Percentiles rank a stretch among this genome's conserved stretches.
phyloP scores from a whole-genome alignment of 2,113 vertebrate species.

The Gambusia affinis region DNA sequence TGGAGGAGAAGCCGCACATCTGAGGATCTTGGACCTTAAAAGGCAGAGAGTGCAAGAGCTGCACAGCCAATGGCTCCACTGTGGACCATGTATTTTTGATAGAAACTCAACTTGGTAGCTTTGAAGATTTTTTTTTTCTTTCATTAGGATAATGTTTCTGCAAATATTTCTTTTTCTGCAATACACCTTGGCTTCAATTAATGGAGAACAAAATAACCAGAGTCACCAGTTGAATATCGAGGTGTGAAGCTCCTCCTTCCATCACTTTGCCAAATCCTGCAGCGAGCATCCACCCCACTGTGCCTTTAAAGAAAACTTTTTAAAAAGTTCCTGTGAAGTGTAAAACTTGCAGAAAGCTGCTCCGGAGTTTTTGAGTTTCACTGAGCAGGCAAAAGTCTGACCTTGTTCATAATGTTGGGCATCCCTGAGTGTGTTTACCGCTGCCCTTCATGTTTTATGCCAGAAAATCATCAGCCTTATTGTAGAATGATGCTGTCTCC shows the following conservation, averaged over 20 bases:
- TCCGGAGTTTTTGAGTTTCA: not conserved
- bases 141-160: not conserved
- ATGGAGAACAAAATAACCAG: not conserved
- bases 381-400: not conserved
- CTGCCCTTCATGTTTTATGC: not conserved
- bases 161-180: not conserved
- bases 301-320: not conserved
- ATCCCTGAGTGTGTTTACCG: not conserved
- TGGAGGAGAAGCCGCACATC: not conserved
- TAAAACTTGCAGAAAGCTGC: no score
- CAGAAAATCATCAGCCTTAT: not conserved
- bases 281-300: not conserved
- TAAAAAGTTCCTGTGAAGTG: not conserved
- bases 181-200: not conserved
- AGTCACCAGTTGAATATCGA: not conserved
- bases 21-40: not conserved
- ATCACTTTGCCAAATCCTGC: not conserved
- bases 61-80: not conserved
- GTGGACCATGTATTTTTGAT: not conserved
- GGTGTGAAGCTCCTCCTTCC: not conserved
- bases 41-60: not conserved
- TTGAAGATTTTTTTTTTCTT: not conserved
- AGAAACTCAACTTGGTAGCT: not conserved
- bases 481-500: not conserved
- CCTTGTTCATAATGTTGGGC: not conserved